phyloP scores from a whole-genome alignment of 2,797 vertebrate species.

The Etheostoma nigrum region DNA sequence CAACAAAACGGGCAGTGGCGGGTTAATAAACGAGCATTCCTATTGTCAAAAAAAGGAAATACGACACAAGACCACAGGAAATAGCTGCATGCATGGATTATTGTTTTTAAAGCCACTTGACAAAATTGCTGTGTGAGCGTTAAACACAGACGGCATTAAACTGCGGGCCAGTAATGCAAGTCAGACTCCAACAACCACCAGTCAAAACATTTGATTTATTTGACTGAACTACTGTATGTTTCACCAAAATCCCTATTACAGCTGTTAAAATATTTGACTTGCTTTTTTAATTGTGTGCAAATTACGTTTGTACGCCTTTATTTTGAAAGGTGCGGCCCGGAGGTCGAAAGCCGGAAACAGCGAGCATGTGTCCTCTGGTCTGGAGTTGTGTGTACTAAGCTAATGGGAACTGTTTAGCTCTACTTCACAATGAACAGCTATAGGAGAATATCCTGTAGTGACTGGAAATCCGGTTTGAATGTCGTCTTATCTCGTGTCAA shows the following conservation, averaged over 20 bases:
- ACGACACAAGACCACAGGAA: slow-evolving; percentile 14
- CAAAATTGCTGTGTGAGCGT: neutral
- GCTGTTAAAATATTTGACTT: neutral
- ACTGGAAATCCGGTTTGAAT: slow-evolving; percentile 21
- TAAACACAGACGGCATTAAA: neutral
- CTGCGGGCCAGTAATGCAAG: neutral
- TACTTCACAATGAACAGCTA: slow-evolving; percentile 57
- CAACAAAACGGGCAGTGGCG: fast-evolving
- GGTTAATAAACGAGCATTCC: neutral
- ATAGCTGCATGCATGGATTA: fast-evolving
- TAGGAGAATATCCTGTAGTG: neutral
- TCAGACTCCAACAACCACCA: neutral
- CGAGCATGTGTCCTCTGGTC: slow-evolving; percentile 6
- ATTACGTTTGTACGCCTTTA: slow-evolving; percentile 12
- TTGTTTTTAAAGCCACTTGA: neutral
- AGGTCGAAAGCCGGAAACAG: slow-evolving; percentile 23
- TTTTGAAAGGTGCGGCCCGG: slow-evolving; percentile 46
- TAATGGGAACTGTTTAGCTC: neutral
- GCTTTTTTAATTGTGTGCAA: neutral
- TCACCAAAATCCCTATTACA: neutral
- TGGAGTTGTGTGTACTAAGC: neutral
- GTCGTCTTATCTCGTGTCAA: slow-evolving; percentile 11
- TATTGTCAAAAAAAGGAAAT: neutral
- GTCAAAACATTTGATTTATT: neutral
- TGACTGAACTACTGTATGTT: neutral